Base-by-base conservation (phyloP, 1,140 invertebrate species). In the Drosophila mayri region DNA sequence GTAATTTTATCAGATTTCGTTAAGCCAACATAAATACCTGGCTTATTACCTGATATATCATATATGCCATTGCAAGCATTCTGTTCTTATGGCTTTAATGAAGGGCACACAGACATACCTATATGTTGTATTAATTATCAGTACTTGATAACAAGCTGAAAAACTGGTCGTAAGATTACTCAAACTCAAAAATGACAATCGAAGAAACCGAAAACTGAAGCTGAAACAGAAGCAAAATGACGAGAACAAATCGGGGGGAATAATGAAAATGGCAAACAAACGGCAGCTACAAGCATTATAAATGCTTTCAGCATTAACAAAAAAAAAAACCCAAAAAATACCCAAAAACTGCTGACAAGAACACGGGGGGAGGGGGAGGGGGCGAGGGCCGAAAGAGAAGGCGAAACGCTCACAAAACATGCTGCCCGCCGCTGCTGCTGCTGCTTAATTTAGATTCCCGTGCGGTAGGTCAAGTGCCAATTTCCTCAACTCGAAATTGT, bases 381-480 rank as follows among this genome's bases (percentile, higher is more conserved):
- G 22, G 38, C 7, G 30, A 49, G 44, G 62, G 25, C 8, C 11
- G 11, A 22, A 22, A 16, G 28, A 74, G 49, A 67, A 37, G 75
- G 30, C 35, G 40, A 28, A 70, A 49, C 52, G 60, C 55, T 57
- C 75, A 70, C 71, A 79, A 63, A 79, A 83, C 68, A 67, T 80
- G 47, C 64, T 71, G 82, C 30, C 32, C 10, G 50, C 28, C 11
- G 47, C 25, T 7, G 46, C n/a, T n/a, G 47, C 28, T n/a, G 47
- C 52, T 55, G 52, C 84, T 76, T 88, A 88, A 88, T 87, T 87
- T 88, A 87, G 83, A 87, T 77, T 88, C 86, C 40, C 76, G 80
- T 88, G 84, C 71, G 83, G 83, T 87, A 87, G 83, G 83, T 87
- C 84, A 87, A 88, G 83, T 88, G 84, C 79, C 80, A 80, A 87